Evolutionary conservation across 2,888 invertebrate genomes (phyloP), one percentile per base, ranked within the genome.

Genomic region (Drosophila meridionalis): DNA sequence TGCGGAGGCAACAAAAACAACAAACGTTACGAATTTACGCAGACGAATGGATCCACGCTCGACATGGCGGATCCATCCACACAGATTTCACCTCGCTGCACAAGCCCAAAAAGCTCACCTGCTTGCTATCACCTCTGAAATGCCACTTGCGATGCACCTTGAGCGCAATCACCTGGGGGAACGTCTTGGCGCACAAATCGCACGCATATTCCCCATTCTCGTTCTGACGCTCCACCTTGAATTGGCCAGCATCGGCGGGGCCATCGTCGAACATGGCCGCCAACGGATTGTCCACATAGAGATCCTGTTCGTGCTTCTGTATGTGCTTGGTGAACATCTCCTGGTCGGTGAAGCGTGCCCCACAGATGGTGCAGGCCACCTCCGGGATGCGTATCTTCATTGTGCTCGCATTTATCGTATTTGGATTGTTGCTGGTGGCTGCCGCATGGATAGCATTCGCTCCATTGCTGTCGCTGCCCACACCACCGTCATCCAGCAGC

Each of bases 81-180:
- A 58, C 50, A 52, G 36, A 53, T 60, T 81, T 82, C 86, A 88
- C 91, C 91, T 91, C 92, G 85, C 92, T 91, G 92, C 91, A 92
- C 91, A 89, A 92, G 91, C 86, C 91, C 89, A 87, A 89, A 87
- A 87, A 87, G 92, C 92, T 92, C 92, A 93, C 93, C 92, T 93
- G 93, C 92, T 93, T 93, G 88, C 92, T 92, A 91, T 93, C 93
- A 92, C 92, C 92, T 88, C 93, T 92, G 90, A 93, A 93, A 92
- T 93, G 93, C 93, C 93, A 93, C 85, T 93, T 93, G 82, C 93
- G 92, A 91, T 93, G 93, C 76, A 93, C 93, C 89, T 93, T 93
- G 64, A 93, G 87, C 69, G 93, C 93, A 65, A 92, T 93, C 89
- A 93, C 91, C 84, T 92, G 92, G 62, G 93, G 90, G 78, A 93